Base-by-base conservation (phyloP, 2,888 invertebrate species). In the Ceramica pisi region DNA sequence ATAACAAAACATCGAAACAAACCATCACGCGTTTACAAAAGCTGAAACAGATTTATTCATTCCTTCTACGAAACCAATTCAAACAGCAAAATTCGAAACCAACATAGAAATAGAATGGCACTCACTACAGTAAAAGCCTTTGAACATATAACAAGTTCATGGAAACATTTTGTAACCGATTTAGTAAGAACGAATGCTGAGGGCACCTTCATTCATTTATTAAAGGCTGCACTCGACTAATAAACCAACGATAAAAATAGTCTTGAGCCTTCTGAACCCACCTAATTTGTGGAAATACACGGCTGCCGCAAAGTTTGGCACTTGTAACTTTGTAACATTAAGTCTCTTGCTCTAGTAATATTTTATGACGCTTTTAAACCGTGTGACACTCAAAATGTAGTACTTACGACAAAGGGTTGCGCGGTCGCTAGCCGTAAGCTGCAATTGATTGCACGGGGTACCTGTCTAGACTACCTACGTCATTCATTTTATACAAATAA, bases 331-430 rank as follows among this genome's bases (percentile, higher is more conserved):
- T 63, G 55, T 64, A 48, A 59, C 50, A 50, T 71, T 51, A 64
- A 65, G 61, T 66, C 16, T 46, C 56, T 56, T 62, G 55, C 59
- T 65, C 38, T 46, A 75, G 65, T 75, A 75, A 81, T 81, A 81
- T 75, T 78, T 78, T 70, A 81, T 72, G 65, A 78, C 57, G 72
- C 70, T 74, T 79, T 76, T 70, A 74, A 57, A 75, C 48, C 56
- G 55, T 61, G 66, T 73, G 46, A 60, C 74, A 48, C n/a, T 57
- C 53, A 38, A 71, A 68, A 71, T 64, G 64, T 38, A 59, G 61
- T 44, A 14, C n/a, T n/a, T n/a, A n/a, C 41, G 35, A 61, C 35
- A 62, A 65, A 75, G 68, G 68, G 51, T 74, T 69, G n/a, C 14
- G 50, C 21, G 35, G n/a, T 19, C 53, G 31, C 12, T 57, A 44